Evolutionary conservation across 2,888 invertebrate species (phyloP).

Genomic region (Agrotis ipsilon): DNA sequence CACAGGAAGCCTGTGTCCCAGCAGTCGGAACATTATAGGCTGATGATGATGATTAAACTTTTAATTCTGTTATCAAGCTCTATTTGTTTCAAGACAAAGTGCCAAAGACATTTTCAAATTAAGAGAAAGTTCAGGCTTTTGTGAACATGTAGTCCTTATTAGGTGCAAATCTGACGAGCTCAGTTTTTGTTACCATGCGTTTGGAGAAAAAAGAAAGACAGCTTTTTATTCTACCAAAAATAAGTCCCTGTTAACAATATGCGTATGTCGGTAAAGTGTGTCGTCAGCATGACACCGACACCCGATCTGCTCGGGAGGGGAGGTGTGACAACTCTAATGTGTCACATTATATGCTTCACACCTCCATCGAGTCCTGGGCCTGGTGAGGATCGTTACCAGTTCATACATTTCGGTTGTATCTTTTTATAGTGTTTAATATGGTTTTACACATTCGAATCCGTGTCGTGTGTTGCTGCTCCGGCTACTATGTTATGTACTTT

Average conservation of each 20-base stretch:
- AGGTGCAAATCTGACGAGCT: too few species aligned
- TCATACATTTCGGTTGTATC: not conserved
- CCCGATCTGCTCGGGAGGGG: conserved; percentile 37
- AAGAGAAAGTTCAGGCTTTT: too few species aligned
- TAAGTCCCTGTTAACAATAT: conserved; percentile 23
- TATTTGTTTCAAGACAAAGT: too few species aligned
- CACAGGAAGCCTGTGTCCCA: too few species aligned
- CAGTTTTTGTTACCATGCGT: too few species aligned
- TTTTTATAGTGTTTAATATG: not conserved
- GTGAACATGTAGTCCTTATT: too few species aligned
- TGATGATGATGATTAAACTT: too few species aligned
- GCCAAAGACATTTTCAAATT: too few species aligned
- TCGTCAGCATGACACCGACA: conserved; percentile 44
- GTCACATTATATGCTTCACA: conserved; percentile 65
- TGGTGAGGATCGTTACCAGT: conserved; percentile 30
- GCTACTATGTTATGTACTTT: not conserved
- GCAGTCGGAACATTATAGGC: too few species aligned
- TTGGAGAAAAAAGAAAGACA: too few species aligned
- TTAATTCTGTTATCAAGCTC: too few species aligned
- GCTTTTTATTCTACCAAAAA: conserved; percentile 9
- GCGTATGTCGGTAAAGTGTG: conserved; percentile 40
- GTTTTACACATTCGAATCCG: not conserved
- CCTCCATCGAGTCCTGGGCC: conserved; percentile 42
- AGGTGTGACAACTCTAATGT: conserved; percentile 53
- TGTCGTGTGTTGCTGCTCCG: not conserved